Evolutionary conservation across 2,797 vertebrate genomes (phyloP), one percentile per base, ranked within the genome.

Genomic region (Lacerta bilineata): DNA sequence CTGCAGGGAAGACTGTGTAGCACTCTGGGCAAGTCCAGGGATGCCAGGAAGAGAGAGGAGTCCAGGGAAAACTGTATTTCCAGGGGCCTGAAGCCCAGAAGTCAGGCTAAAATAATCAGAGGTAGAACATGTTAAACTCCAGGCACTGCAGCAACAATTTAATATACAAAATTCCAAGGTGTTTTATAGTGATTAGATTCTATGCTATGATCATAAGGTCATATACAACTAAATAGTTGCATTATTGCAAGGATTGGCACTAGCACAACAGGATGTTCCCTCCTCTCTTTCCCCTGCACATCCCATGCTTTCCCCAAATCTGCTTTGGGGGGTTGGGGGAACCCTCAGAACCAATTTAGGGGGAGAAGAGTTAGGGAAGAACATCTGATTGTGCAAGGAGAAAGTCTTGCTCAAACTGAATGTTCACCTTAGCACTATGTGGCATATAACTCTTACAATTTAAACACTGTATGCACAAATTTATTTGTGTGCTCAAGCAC

Each of bases 41-140:
- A 99, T 98, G 17, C 98, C 98, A 23, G 98, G 97, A 93, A 99
- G 99, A 83, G 98, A 98, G 87, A 99, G 95, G 94, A 99, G 96
- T 86, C 98, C 94, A 55, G 98, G 98, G 93, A 99, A 99, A 36
- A 98, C 98, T 75, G 98, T 97, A 77, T 97, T 97, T 92, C 98
- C 98, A 41, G 98, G 97, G 80, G 98, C 96, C 95, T 98, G 98
- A 72, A 99, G 98, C 89, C 98, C 98, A 90, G 98, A 96, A 77
- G 97, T 97, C 95, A 98, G 95, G 93, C 98, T 98, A 95, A 90
- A 97, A 95, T 9, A 92, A 93, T 0, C 71, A 93, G 92, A 94
- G 41, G 89, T 77, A 29, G 17, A 94, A 90, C 3, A 87, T 13
- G 23, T 90, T 43, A 55, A 71, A 87, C 11, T 10, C 78, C 25